Evolutionary conservation across 2,797 vertebrate species (phyloP).

Genomic region (Margarornis squamiger): DNA sequence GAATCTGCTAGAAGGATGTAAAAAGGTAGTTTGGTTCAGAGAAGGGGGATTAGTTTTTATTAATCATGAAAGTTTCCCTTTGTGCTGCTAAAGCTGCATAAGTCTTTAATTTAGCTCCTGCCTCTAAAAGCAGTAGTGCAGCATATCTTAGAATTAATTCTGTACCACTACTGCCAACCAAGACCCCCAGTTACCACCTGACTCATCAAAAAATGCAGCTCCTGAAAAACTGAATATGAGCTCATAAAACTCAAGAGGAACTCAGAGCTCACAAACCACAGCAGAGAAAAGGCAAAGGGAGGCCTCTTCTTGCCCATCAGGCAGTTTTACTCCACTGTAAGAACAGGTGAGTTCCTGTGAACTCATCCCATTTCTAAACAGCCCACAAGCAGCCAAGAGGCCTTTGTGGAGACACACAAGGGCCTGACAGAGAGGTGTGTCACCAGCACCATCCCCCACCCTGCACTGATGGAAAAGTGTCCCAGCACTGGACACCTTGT

Average conservation of each 20-base stretch:
- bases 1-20: background rate
- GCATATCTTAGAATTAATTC: background rate
- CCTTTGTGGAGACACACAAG: accelerated
- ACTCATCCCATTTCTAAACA: background rate
- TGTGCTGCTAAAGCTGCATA: background rate
- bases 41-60: background rate
- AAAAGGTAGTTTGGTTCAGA: background rate
- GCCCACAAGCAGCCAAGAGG: accelerated
- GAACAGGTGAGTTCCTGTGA: background rate
- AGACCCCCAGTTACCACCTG: background rate
- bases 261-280: background rate
- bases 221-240: background rate
- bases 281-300: background rate
- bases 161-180: background rate
- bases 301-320: background rate
- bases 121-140: background rate
- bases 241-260: background rate
- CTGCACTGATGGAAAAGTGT: background rate
- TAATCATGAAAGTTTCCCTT: background rate
- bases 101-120: background rate
- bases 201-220: background rate
- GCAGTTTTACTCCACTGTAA: background rate
- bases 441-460: background rate
- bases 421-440: background rate
- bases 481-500: background rate